phyloP scores from a whole-genome alignment of 1,140 invertebrate genomes.

The Drosophila azteca region DNA sequence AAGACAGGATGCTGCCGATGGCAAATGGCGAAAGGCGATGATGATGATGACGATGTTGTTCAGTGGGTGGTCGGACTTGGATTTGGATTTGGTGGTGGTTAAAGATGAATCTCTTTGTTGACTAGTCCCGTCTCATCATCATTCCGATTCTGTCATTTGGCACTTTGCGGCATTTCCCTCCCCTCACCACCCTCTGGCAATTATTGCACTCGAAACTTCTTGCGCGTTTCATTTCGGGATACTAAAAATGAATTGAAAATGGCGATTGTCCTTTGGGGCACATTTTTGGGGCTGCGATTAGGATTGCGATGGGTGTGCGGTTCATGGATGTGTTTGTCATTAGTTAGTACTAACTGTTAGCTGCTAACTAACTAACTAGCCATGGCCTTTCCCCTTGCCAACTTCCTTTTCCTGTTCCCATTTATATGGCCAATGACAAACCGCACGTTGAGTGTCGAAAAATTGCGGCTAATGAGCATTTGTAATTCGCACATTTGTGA shows the following conservation, averaged over 20 bases:
- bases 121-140: constrained; percentile 44
- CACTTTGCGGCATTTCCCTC: constrained; percentile 69
- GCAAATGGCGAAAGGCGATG: constrained; percentile 13
- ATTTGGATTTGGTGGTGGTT: constrained; percentile 34
- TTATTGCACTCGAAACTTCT: constrained; percentile 16
- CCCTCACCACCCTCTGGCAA: constrained; percentile 42
- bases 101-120: constrained; percentile 55
- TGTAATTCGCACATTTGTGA: constrained; percentile 75
- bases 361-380: constrained; percentile 56
- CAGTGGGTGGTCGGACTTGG: constrained; percentile 8
- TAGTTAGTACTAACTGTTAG: constrained; percentile 51
- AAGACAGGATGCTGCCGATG: constrained; percentile 14
- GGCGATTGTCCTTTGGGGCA: constrained; percentile 29
- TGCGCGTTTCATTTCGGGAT: constrained; percentile 63
- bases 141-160: constrained; percentile 49
- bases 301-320: constrained; percentile 45
- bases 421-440: constrained; percentile 66
- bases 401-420: constrained; percentile 1
- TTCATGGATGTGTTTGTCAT: constrained; percentile 41
- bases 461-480: constrained; percentile 78
- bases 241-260: constrained; percentile 79
- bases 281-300: constrained; percentile 51
- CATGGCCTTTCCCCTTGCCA: constrained; percentile 19
- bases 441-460: constrained; percentile 63
- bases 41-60: constrained; percentile 5